Percentiles rank a stretch among this genome's conserved stretches.
These are phyloP conservation scores for Tragelaphus imberbis DNA, from an alignment of 2,113 vertebrate species.

Conservation along the genomic window DNA sequence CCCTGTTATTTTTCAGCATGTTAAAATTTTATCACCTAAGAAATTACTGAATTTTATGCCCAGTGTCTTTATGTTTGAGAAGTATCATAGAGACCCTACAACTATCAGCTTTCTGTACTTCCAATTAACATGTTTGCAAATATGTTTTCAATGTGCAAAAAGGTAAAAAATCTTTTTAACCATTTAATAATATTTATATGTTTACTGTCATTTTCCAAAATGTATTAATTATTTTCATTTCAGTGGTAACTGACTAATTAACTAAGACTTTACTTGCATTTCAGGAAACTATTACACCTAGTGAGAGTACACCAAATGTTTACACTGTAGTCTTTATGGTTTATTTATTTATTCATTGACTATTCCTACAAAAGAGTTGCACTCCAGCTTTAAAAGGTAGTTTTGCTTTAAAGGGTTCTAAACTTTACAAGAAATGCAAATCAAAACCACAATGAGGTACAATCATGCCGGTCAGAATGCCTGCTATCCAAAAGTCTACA, in stretches of 20 bases:
- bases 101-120: not conserved
- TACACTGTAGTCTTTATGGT: not conserved
- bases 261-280: not conserved
- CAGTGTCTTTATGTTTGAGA: not conserved
- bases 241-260: not conserved
- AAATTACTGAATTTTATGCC: not conserved
- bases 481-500: no score
- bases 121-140: not conserved
- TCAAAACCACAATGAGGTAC: no score
- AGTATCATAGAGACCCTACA: not conserved
- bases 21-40: not conserved
- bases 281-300: not conserved
- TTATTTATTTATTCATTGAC: not conserved
- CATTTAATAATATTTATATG: not conserved
- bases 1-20: not conserved
- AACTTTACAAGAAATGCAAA: not conserved
- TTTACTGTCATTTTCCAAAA: not conserved
- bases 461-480: no score
- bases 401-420: slow-evolving; percentile 18
- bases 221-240: not conserved
- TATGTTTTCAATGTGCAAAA: not conserved
- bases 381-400: not conserved
- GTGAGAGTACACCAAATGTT: not conserved
- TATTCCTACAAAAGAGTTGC: not conserved
- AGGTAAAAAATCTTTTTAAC: not conserved